Conservation (phyloP, 2,888 invertebrate species). For the Eilema sororculum region DNA sequence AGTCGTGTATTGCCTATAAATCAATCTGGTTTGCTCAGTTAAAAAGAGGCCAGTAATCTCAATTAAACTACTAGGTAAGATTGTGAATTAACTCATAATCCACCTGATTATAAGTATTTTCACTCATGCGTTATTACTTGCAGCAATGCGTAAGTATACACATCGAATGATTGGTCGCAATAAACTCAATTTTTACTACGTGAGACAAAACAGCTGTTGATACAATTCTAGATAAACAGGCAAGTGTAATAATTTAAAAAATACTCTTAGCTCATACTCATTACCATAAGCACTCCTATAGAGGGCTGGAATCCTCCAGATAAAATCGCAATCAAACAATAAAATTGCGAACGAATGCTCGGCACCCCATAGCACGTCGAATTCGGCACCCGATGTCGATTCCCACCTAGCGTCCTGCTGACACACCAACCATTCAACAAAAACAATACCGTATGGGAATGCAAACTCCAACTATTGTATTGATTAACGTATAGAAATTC, state of each 20-base stretch:
- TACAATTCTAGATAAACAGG: neutral
- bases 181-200: neutral
- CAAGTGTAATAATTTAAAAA: neutral
- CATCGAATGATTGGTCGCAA: neutral
- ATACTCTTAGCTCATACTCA: conserved; percentile 33
- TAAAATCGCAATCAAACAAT: conserved; percentile 85
- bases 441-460: conserved; percentile 84
- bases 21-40: no score
- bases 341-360: conserved; percentile 68
- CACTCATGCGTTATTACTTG: no score
- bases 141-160: no score
- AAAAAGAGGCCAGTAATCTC: no score
- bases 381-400: conserved; percentile 77
- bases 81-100: neutral
- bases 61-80: no score
- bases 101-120: no score
- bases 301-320: conserved; percentile 79
- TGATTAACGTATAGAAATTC: conserved; percentile 85
- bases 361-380: conserved; percentile 55
- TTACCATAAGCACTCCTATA: conserved; percentile 50
- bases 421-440: conserved; percentile 70
- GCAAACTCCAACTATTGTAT: conserved; percentile 79
- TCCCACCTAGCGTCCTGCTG: conserved; percentile 76
- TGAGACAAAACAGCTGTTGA: neutral
- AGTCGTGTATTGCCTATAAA: no score